phyloP scores from a whole-genome alignment of 2,888 invertebrate species.

The Xanthorhoe spadicearia region DNA sequence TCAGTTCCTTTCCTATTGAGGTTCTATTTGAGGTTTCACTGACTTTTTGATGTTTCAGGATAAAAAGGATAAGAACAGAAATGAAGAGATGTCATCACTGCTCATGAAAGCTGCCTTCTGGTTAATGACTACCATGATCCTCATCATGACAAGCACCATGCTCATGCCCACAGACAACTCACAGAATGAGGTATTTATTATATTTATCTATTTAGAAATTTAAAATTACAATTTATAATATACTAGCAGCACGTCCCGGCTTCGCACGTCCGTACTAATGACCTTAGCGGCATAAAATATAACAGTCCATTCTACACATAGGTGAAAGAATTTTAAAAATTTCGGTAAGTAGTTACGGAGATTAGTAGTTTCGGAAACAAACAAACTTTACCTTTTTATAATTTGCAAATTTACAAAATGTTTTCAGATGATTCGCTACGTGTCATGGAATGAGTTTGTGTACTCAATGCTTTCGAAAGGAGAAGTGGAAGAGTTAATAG shows the following conservation, averaged over 20 bases:
- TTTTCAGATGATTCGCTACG: constrained; percentile 88
- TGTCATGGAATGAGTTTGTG: constrained; percentile 98
- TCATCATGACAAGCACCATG: constrained; percentile 89
- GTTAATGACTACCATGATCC: constrained; percentile 90
- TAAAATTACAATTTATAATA: too few species aligned
- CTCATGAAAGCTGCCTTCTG: constrained; percentile 91
- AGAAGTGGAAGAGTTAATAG: constrained; percentile 94
- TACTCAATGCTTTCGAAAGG: constrained; percentile 97
- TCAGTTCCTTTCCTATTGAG: too few species aligned
- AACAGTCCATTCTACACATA: too few species aligned
- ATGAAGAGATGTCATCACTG: constrained; percentile 88
- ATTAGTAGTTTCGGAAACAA: too few species aligned
- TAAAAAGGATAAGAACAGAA: constrained; percentile 69
- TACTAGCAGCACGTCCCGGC: too few species aligned
- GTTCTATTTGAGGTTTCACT: too few species aligned
- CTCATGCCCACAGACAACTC: constrained; percentile 88
- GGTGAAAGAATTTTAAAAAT: too few species aligned
- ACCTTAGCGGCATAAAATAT: too few species aligned
- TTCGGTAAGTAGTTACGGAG: too few species aligned
- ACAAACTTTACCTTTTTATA: too few species aligned
- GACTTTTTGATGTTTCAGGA: constrained; percentile 53
- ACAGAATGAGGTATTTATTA: constrained; percentile 89
- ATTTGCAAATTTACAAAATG: too few species aligned
- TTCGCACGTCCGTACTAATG: too few species aligned
- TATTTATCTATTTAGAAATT: background rate